These are phyloP conservation scores for Platorchestia sp. DNA, from an alignment of 1,140 invertebrate genomes.

Conservation along the genomic window DNA sequence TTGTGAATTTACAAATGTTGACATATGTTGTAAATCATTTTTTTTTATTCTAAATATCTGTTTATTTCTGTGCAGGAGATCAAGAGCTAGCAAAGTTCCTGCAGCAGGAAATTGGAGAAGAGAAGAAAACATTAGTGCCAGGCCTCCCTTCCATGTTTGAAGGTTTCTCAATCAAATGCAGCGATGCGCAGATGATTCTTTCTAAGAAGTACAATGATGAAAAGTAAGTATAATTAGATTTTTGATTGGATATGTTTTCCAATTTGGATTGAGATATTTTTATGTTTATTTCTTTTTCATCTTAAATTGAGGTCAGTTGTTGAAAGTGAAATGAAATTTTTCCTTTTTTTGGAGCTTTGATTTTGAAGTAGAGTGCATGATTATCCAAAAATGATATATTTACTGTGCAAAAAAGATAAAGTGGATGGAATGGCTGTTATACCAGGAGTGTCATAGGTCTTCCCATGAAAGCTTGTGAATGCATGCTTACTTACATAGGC, in stretches of 20 bases:
- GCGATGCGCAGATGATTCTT: slow-evolving; percentile 84
- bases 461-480: no score
- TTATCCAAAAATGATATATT: not conserved
- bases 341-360: not conserved
- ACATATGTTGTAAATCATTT: no score
- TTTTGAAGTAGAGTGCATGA: not conserved
- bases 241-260: not conserved
- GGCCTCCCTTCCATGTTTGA: slow-evolving; percentile 82
- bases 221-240: slow-evolving; percentile 75
- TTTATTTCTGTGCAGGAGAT: slow-evolving; percentile 77
- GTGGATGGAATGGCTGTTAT: not conserved
- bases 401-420: not conserved
- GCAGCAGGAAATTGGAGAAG: slow-evolving; percentile 88
- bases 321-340: not conserved
- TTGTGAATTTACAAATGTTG: not conserved
- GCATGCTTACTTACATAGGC: no score
- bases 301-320: not conserved
- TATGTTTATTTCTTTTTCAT: slow-evolving; percentile 19
- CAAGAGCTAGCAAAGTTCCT: slow-evolving; percentile 88
- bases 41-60: slow-evolving; percentile 51
- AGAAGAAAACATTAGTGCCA: slow-evolving; percentile 84
- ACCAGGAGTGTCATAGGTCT: not conserved
- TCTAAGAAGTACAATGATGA: slow-evolving; percentile 82
- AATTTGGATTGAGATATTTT: slow-evolving; percentile 26
- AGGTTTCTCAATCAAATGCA: slow-evolving; percentile 82